Percentiles rank a stretch among this genome's conserved stretches.
These are phyloP conservation scores for Perizoma flavofasciatum DNA, from an alignment of 2,888 invertebrate genomes.

Conservation along the genomic window DNA sequence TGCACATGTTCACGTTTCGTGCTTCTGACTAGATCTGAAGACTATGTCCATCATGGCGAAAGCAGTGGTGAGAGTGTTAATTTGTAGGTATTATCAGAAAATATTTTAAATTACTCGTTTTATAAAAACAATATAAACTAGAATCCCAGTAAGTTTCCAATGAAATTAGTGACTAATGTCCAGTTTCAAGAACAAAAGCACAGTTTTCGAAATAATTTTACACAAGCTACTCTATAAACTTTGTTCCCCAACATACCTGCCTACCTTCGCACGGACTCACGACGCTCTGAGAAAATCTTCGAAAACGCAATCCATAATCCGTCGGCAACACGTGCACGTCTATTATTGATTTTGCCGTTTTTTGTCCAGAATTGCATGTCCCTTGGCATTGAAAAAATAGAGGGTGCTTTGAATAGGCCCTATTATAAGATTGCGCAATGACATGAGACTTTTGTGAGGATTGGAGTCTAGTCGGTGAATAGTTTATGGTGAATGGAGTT, in stretches of 20 bases:
- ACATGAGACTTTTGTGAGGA: constrained; percentile 70
- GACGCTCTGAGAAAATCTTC: constrained; percentile 76
- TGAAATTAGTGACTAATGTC: no score
- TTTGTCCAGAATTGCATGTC: constrained; percentile 80
- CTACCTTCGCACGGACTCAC: constrained; percentile 56
- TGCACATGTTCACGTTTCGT: no score
- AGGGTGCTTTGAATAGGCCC: constrained; percentile 76
- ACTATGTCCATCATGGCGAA: no score
- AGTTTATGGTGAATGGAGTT: constrained; percentile 62
- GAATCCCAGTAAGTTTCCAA: no score
- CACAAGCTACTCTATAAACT: constrained; percentile 47
- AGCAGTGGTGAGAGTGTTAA: no score
- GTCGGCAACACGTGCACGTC: constrained; percentile 81
- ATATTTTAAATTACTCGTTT: no score
- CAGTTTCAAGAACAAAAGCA: no score
- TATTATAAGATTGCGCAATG: constrained; percentile 82
- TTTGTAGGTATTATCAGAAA: no score
- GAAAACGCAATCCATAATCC: constrained; percentile 81
- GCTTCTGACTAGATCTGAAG: no score
- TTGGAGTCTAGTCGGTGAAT: constrained; percentile 51
- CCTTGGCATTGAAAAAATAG: constrained; percentile 77
- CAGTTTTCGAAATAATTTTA: no score
- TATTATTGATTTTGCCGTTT: constrained; percentile 83
- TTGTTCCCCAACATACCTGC: constrained; percentile 65
- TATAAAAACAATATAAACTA: no score